phyloP scores from a whole-genome alignment of 1,140 invertebrate species.

The Ostrea edulis region DNA sequence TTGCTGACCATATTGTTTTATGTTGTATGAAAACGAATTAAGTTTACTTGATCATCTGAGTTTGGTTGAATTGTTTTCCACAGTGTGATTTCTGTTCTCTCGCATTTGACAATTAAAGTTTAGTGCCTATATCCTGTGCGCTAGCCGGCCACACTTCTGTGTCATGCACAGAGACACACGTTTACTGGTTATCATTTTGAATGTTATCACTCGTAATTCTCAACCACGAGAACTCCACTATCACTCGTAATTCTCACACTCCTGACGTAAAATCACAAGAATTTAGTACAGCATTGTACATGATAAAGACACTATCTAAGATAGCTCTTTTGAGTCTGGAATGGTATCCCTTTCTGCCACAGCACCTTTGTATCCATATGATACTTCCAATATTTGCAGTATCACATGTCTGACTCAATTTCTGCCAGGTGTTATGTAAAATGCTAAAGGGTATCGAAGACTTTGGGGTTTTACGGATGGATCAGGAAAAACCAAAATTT shows the following conservation, averaged over 20 bases:
- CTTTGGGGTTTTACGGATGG: slow-evolving; percentile 25
- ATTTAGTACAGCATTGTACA: neutral
- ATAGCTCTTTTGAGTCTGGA: neutral
- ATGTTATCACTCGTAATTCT: no score
- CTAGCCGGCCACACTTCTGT: no score
- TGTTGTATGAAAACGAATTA: no score
- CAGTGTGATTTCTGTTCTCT: no score
- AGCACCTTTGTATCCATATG: slow-evolving; percentile 47
- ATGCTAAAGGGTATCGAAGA: slow-evolving; percentile 40
- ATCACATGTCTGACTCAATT: slow-evolving; percentile 50
- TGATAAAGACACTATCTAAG: neutral
- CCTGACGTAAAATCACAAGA: neutral
- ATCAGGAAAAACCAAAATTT: slow-evolving; percentile 40
- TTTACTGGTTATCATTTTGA: no score
- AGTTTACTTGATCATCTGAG: no score
- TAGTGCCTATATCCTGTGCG: no score
- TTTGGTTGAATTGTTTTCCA: no score
- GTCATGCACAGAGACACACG: no score
- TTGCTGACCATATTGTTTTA: no score
- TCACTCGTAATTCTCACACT: neutral
- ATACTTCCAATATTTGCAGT: slow-evolving; percentile 44
- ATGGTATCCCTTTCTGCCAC: slow-evolving; percentile 40
- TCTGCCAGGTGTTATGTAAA: slow-evolving; percentile 40
- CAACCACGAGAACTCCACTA: no score
- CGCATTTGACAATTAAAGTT: no score